Evolutionary conservation across 2,113 vertebrate genomes (phyloP), one percentile per base, ranked within the genome.

Genomic region (Ageneiosus marmoratus): DNA sequence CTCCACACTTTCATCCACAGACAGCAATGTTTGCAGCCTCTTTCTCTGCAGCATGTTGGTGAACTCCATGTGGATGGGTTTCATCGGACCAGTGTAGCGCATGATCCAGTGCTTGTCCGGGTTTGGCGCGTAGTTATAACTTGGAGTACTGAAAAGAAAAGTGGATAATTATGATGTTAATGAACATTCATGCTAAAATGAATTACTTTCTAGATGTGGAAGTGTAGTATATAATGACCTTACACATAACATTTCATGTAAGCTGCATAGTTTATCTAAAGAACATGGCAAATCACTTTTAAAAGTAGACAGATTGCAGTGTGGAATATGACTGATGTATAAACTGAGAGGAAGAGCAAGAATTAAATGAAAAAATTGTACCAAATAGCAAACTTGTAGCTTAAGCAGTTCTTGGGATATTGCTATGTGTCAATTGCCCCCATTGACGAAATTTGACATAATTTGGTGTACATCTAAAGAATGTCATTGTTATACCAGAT

Each of bases 91-190:
- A 0, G 97, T 99, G 91, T 99, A 98, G 6, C 98, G 95, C 98
- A 99, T 97, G 91, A 99, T 98, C 98, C 98, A 99, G 90, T 99
- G 98, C 88, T 99, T 99, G 93, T 99, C 97, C 0, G 92, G 95
- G 91, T 98, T 99, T 1, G 97, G 98, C 0, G 97, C 97, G 1
- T 98, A 98, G 92, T 99, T 98, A 41, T 99, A 99, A 91, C 97
- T 99, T 0, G 97, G 98, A 29, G 97, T 99, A 82, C 97, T 98
- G 92, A 53, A 62, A 55, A 60, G 18, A 62, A 46, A 41, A 48
- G 13, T 32, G 44, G 24, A 79, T 5, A 18, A 11, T n/a, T 24
- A 24, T 32, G 53, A 24, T 4, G 0, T 69, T 67, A 67, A 69
- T 0, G 11, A 70, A n/a, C 22, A 70, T 44, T 1, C 4, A 24